phyloP scores from a whole-genome alignment of 2,797 vertebrate genomes.

The Allobates femoralis region DNA sequence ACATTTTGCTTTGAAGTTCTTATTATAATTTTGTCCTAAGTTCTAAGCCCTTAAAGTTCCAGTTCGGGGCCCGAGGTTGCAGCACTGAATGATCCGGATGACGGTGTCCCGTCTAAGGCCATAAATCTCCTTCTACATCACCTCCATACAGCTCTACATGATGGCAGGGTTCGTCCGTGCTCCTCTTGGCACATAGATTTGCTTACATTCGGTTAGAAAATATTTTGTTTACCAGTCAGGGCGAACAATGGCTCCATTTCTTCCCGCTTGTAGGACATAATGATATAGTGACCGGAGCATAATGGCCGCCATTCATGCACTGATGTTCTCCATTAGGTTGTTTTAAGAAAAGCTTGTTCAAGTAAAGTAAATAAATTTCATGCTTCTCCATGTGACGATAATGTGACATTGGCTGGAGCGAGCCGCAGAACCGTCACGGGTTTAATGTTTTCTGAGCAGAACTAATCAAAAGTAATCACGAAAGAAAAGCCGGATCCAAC shows the following conservation, averaged over 20 bases:
- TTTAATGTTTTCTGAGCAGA: slow-evolving; percentile 78
- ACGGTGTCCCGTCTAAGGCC: too few relatives aligned
- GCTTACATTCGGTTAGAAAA: slow-evolving; percentile 85
- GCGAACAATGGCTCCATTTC: slow-evolving; percentile 81
- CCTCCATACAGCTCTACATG: too few relatives aligned
- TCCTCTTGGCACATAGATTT: slow-evolving; percentile 75
- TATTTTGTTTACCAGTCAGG: slow-evolving; percentile 88
- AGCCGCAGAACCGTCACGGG: slow-evolving; percentile 81
- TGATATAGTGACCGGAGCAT: slow-evolving; percentile 70
- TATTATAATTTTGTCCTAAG: too few relatives aligned
- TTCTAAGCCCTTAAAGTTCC: too few relatives aligned
- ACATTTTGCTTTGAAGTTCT: too few relatives aligned
- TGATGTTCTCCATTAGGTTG: slow-evolving; percentile 81
- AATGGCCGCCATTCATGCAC: slow-evolving; percentile 78
- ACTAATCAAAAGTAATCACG: slow-evolving; percentile 94
- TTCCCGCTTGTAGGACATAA: slow-evolving; percentile 72
- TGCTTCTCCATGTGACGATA: slow-evolving; percentile 91
- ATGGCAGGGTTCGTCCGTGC: too few relatives aligned
- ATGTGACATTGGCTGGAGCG: slow-evolving; percentile 87
- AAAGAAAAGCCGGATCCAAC: slow-evolving; percentile 86
- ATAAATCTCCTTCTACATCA: too few relatives aligned
- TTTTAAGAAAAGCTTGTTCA: slow-evolving; percentile 84
- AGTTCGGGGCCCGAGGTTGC: too few relatives aligned
- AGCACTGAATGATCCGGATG: too few relatives aligned
- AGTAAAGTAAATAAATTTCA: slow-evolving; percentile 92